phyloP scores from a whole-genome alignment of 2,888 invertebrate genomes.

The Aporophyla nigra region DNA sequence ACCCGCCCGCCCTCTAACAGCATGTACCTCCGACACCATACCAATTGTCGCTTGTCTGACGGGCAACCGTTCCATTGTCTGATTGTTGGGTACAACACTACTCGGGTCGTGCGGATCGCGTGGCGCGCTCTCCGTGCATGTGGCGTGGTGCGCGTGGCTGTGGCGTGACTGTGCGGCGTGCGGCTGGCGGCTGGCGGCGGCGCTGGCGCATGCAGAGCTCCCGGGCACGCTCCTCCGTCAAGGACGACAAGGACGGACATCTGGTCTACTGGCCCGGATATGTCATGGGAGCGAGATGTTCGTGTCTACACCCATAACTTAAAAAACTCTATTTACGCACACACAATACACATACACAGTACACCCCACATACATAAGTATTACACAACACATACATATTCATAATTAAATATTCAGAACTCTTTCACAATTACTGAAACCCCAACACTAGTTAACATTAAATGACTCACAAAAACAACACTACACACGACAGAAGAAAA shows the following conservation, averaged over 20 bases:
- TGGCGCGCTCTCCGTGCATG: constrained; percentile 88
- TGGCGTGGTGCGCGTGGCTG: constrained; percentile 75
- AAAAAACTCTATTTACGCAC: constrained; percentile 75
- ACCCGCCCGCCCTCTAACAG: constrained; percentile 89
- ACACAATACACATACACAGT: constrained; percentile 43
- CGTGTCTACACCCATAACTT: constrained; percentile 94
- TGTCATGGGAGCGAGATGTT: constrained; percentile 99
- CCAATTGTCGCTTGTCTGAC: constrained; percentile 91
- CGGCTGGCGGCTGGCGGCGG: constrained; percentile 67
- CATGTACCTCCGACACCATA: constrained; percentile 89
- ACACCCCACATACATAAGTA: constrained; percentile 51
- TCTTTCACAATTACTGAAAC: constrained; percentile 55
- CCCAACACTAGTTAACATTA: constrained; percentile 50
- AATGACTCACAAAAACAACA: constrained; percentile 60
- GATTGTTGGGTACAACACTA: constrained; percentile 92
- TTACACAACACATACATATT: constrained; percentile 54
- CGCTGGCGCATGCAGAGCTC: constrained; percentile 93
- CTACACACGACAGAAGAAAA: constrained; percentile 61
- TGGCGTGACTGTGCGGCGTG: constrained; percentile 70
- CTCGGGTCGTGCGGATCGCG: constrained; percentile 90
- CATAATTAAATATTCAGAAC: constrained; percentile 49
- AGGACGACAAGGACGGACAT: constrained; percentile 99
- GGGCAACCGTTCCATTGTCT: constrained; percentile 92
- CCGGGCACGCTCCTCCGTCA: constrained; percentile 96
- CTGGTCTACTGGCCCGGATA: constrained; percentile 99